phyloP scores from a whole-genome alignment of 2,113 vertebrate species.

The Callaeas wilsoni region DNA sequence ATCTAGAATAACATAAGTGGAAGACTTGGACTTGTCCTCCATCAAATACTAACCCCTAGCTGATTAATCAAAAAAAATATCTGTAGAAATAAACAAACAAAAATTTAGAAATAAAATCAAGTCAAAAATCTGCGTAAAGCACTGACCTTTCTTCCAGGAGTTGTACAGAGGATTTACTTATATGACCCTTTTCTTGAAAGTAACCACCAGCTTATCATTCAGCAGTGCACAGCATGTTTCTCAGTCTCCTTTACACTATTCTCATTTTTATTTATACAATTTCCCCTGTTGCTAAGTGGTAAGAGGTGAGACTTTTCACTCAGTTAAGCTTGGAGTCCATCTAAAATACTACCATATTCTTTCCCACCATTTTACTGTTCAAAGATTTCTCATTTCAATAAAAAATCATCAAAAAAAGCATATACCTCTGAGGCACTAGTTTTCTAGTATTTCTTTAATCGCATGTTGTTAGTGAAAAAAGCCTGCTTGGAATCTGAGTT shows the following conservation, averaged over 20 bases:
- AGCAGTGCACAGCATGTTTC: not conserved
- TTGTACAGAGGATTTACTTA: not conserved
- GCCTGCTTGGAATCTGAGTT: not conserved
- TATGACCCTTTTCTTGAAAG: not conserved
- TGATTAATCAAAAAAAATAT: not conserved
- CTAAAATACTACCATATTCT: not conserved
- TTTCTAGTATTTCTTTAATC: not conserved
- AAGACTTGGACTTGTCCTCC: not conserved
- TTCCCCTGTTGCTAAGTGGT: not conserved
- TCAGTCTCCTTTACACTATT: not conserved
- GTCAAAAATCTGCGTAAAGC: not conserved
- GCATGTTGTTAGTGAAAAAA: not conserved
- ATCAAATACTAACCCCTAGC: not conserved
- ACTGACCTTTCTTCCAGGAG: not conserved
- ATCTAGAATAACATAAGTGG: not conserved
- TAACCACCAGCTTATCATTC: not conserved
- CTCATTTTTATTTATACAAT: not conserved
- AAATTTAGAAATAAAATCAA: not conserved
- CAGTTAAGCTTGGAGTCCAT: not conserved
- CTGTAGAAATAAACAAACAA: not conserved
- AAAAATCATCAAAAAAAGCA: accelerated
- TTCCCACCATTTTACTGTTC: not conserved
- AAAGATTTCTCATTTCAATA: not conserved
- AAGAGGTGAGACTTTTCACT: not conserved
- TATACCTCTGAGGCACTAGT: not conserved